Base-by-base conservation (phyloP, 2,888 invertebrate genomes). In the Philaethria dido region DNA sequence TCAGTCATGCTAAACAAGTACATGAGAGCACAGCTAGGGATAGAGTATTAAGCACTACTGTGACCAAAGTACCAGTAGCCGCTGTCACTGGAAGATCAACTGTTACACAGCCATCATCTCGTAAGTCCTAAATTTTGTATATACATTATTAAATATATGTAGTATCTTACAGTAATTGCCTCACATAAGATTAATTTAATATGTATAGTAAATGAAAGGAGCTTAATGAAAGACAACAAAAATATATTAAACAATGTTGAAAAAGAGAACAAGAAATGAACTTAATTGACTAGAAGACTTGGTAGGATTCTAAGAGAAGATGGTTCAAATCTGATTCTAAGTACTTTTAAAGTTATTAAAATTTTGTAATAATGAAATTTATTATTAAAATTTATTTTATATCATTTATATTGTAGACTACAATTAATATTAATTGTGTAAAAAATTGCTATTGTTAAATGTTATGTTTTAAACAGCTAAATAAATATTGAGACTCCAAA, bases 1-100 rank as follows among this genome's bases (percentile, higher is more conserved):
- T n/a, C 73, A 94, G 94, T 50, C 94, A 94, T 73, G 91, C 94
- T 0, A 94, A 94, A 79, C 88, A 88, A 74, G 94, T 94, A 1
- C 93, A 93, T 62, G 94, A 94, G 72, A 93, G 88, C 73, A 88
- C 93, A 13, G 94, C 94, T 0, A 84, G 94, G 0, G 94, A 94
- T 72, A 88, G 91, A 66, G 94, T 94, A 5, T 81, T 94, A 61
- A 87, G 86, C 66, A 80, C 83, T 0, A 77, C 89, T 57, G 66
- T 76, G 25, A 71, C 73, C 14, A 86, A 85, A 72, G 93, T 93
- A 60, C 93, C 94, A 0, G 90, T 94, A 0, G 93, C 93, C 0
- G 90, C 93, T 0, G 85, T 94, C 55, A 84, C 93, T 0, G 93
- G 89, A 0, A 83, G 92, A 2, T 76, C 89, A 45, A 89, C 91